Evolutionary conservation across 1,140 invertebrate genomes (phyloP).

Genomic region (Drosophila varians): DNA sequence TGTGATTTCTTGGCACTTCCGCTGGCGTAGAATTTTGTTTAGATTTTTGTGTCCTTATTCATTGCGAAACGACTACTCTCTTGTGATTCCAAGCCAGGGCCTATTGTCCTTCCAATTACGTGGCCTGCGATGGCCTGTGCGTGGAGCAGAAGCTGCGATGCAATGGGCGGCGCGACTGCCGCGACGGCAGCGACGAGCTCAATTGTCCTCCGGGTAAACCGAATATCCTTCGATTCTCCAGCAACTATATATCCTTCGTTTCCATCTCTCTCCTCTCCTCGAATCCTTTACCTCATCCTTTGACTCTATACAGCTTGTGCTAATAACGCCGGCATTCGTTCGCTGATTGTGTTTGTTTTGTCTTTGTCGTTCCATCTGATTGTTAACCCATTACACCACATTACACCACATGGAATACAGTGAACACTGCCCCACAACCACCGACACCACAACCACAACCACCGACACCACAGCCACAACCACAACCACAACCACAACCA

Average conservation of each 20-base stretch:
- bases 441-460: slow-evolving; percentile 13
- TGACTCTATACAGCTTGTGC: no score
- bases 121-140: slow-evolving; percentile 63
- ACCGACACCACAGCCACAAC: slow-evolving; percentile 16
- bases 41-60: background rate
- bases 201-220: slow-evolving; percentile 85
- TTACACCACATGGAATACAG: slow-evolving; percentile 8
- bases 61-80: slow-evolving; percentile 10
- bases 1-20: background rate
- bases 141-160: slow-evolving; percentile 84
- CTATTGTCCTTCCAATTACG: slow-evolving; percentile 19
- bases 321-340: slow-evolving; percentile 9
- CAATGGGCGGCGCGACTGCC: slow-evolving; percentile 88
- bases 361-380: slow-evolving; percentile 49
- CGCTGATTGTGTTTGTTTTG: slow-evolving; percentile 11
- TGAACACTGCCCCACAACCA: slow-evolving; percentile 2
- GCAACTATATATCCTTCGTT: no score
- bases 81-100: slow-evolving; percentile 35
- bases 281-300: background rate
- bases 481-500: slow-evolving; percentile 5
- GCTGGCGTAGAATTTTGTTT: background rate
- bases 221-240: no score
- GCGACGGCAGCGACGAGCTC: slow-evolving; percentile 89
- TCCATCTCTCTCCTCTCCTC: background rate
- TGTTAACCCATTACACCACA: slow-evolving; percentile 27